Evolutionary conservation across 2,797 vertebrate genomes (phyloP).

Genomic region (Gallinago nigripennis): DNA sequence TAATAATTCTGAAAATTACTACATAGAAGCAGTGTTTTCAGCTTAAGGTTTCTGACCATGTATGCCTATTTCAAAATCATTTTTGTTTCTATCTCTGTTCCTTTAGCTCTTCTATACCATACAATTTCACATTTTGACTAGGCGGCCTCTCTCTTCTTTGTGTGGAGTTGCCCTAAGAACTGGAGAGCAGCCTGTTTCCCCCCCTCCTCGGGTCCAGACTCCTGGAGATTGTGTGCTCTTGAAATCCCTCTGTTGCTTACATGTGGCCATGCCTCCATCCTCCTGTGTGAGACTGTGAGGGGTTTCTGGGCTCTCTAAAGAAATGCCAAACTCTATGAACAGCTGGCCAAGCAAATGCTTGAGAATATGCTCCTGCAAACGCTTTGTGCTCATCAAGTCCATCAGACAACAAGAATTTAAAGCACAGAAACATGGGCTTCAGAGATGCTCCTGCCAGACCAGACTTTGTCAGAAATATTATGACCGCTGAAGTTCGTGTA

Average conservation of each 20-base stretch:
- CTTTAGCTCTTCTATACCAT: background rate
- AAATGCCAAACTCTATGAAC: background rate
- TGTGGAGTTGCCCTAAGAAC: background rate
- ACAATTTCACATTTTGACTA: background rate
- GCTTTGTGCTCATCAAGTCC: background rate
- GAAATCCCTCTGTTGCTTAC: background rate
- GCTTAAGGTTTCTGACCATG: background rate
- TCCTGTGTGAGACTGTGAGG: background rate
- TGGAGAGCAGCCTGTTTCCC: background rate
- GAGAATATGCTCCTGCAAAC: background rate
- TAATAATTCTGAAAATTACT: conserved; percentile 40
- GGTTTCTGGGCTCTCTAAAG: background rate
- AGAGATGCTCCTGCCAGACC: background rate
- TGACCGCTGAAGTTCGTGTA: background rate
- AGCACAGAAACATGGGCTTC: background rate
- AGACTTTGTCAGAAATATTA: background rate
- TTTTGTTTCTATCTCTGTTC: background rate
- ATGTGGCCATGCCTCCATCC: background rate
- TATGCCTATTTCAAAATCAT: background rate
- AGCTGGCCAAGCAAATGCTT: background rate
- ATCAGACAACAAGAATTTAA: background rate
- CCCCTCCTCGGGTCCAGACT: background rate
- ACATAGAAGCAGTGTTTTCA: background rate
- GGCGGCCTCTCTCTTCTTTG: background rate
- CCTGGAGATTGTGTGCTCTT: background rate